These are phyloP conservation scores for Cyclina sinensis DNA, from an alignment of 1,140 invertebrate species.

Conservation along the genomic window DNA sequence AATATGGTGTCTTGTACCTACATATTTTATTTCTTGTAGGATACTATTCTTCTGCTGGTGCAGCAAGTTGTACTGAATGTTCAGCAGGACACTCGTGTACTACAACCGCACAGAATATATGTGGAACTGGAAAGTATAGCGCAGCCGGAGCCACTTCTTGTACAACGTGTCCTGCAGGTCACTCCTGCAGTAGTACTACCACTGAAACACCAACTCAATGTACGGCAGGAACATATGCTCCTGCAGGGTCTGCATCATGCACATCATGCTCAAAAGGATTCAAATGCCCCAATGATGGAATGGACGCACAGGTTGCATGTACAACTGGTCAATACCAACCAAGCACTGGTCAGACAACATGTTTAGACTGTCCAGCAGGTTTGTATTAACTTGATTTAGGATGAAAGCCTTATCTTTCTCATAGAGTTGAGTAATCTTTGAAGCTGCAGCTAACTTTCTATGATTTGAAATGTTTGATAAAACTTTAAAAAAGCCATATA, in stretches of 20 bases:
- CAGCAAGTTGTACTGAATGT: slow-evolving; percentile 76
- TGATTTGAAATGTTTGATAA: too few species aligned
- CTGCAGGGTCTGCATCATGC: slow-evolving; percentile 72
- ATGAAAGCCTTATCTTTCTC: too few species aligned
- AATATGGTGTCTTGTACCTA: too few species aligned
- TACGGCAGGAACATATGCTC: slow-evolving; percentile 75
- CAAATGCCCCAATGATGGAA: slow-evolving; percentile 75
- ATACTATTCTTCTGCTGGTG: slow-evolving; percentile 68
- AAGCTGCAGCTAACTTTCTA: too few species aligned
- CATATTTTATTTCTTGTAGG: slow-evolving; percentile 72
- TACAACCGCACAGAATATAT: slow-evolving; percentile 73
- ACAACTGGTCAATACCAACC: slow-evolving; percentile 79
- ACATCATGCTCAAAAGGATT: slow-evolving; percentile 76
- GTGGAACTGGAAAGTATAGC: slow-evolving; percentile 78
- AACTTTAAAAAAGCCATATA: too few species aligned
- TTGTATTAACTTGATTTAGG: too few species aligned
- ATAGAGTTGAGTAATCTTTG: too few species aligned
- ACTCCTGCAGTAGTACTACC: slow-evolving; percentile 70
- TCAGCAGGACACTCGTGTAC: slow-evolving; percentile 80
- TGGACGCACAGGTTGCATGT: slow-evolving; percentile 74
- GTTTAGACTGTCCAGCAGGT: slow-evolving; percentile 76
- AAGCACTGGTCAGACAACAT: slow-evolving; percentile 75
- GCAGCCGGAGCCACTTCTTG: slow-evolving; percentile 73
- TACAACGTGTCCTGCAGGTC: slow-evolving; percentile 78
- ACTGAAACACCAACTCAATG: slow-evolving; percentile 74